Base-by-base conservation (phyloP, 2,888 invertebrate genomes). In the Drosophila mulleri region DNA sequence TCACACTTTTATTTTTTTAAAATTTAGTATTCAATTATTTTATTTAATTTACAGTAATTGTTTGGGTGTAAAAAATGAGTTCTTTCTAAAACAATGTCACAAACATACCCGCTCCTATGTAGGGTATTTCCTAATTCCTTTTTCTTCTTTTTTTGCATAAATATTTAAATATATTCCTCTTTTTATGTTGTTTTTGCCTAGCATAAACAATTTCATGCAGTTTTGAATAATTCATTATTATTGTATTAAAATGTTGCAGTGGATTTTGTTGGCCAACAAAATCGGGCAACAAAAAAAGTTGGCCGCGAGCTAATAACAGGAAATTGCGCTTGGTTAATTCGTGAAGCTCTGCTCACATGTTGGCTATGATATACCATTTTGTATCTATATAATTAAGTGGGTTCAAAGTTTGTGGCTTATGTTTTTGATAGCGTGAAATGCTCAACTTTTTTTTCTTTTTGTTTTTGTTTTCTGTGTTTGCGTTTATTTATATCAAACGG, bases 201-300 rank as follows among this genome's bases (percentile, higher is more conserved):
- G 35, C 35, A 58, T 23, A 44, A 44, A 42, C 7, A 42, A 42
- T 57, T 57, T 39, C 12, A 32, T 14, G 29, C 20, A 47, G 29
- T 53, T 62, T 53, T 80, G 62, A 67, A 80, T 80, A 68, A 80
- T 72, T 80, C 20, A 76, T 61, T 56, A 62, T 76, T 72, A 56
- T 61, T 47, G 32, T 41, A 42, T 12, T 14, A 23, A 47, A 53
- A 48, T 32, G 32, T 14, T 50, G n/a, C 50, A 12, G 18, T 18
- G 32, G 48, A 11, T 48, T 12, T 44, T 56, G 42, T 48, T 59
- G 53, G 14, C 54, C 14, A 18, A 35, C 56, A 58, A 18, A 39
- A 44, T 58, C 52, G 37, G n/a, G 3, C 41, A 56, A 12, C n/a
- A 35, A 23, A 23, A 7, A 26, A 26, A 26, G 26, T 6, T 2